Evolutionary conservation across 37 sponge, comb jelly and placozoan species (phyloP).

Genomic region (Mnemiopsis leidyi): DNA sequence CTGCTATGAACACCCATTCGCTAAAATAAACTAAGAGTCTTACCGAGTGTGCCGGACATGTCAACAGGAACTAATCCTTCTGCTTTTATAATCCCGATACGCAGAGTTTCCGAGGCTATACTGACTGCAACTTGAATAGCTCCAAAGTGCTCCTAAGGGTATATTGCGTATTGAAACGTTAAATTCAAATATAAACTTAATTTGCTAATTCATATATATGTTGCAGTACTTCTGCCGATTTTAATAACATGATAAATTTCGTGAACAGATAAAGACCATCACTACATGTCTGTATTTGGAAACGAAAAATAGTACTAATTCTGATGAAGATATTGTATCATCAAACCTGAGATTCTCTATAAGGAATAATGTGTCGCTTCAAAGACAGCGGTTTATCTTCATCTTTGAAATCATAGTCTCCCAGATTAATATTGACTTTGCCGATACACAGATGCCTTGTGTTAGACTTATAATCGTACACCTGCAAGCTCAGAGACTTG

Average conservation of each 20-base stretch:
- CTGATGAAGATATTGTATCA: not conserved
- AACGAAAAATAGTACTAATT: too few relatives aligned
- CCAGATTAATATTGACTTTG: conserved; percentile 5
- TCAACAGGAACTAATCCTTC: conserved; percentile 51
- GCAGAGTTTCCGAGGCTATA: not conserved
- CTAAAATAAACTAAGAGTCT: too few relatives aligned
- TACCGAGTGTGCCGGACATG: conserved; percentile 29
- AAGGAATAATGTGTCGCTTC: conserved; percentile 45
- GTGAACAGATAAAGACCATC: too few relatives aligned
- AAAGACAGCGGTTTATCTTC: conserved; percentile 62
- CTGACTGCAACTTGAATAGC: not conserved
- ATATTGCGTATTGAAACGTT: not conserved
- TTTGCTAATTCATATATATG: too few relatives aligned
- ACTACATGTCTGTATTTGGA: too few relatives aligned
- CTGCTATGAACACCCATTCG: too few relatives aligned
- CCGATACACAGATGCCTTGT: conserved; percentile 52
- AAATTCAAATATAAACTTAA: not conserved
- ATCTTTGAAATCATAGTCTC: conserved; percentile 40
- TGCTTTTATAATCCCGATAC: conserved; percentile 2
- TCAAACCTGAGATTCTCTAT: not conserved
- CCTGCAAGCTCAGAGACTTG: conserved; percentile 12
- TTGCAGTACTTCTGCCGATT: too few relatives aligned
- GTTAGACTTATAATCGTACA: conserved; percentile 58
- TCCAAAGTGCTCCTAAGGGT: conserved; percentile 26
- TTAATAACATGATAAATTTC: too few relatives aligned